Conservation (phyloP, 2,888 invertebrate species). For the Hirtodrosophila alboralis region DNA sequence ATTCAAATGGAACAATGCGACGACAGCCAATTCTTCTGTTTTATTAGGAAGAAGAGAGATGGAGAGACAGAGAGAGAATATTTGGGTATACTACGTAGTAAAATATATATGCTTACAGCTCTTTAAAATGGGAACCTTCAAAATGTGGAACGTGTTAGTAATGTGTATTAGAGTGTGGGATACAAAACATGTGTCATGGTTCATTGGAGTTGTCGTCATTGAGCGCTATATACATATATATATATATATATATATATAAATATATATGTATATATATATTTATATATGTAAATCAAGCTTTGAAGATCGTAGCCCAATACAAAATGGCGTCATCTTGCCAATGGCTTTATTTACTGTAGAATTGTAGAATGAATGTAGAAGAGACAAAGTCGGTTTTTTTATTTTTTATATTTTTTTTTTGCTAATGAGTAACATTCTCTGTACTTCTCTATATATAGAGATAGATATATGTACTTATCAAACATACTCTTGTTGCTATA, state of each 20-base stretch:
- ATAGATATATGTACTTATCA: slow-evolving; percentile 1
- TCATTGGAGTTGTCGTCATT: slow-evolving; percentile 51
- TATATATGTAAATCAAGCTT: slow-evolving; percentile 40
- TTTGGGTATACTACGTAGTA: too few species aligned
- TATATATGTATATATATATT: too few species aligned
- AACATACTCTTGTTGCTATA: slow-evolving; percentile 17
- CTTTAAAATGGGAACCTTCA: slow-evolving; percentile 3
- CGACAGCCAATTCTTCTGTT: slow-evolving; percentile 5
- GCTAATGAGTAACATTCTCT: slow-evolving; percentile 65
- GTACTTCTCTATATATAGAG: too few species aligned
- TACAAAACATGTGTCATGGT: slow-evolving; percentile 40
- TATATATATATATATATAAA: slow-evolving; percentile 35
- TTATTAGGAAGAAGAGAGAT: slow-evolving; percentile 1
- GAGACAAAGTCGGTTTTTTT: slow-evolving; percentile 38
- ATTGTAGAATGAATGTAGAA: slow-evolving; percentile 27
- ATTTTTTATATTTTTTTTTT: too few species aligned
- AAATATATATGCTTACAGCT: too few species aligned
- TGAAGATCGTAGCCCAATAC: slow-evolving; percentile 35
- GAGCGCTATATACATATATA: neutral
- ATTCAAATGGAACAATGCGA: neutral
- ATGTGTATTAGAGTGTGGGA: slow-evolving; percentile 2
- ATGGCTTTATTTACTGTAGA: slow-evolving; percentile 28
- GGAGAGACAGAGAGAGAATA: too few species aligned
- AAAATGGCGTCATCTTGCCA: slow-evolving; percentile 68
- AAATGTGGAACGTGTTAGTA: neutral